Evolutionary conservation across 2,113 vertebrate genomes (phyloP), one percentile per base, ranked within the genome.

Genomic region (Pygoscelis adeliae): DNA sequence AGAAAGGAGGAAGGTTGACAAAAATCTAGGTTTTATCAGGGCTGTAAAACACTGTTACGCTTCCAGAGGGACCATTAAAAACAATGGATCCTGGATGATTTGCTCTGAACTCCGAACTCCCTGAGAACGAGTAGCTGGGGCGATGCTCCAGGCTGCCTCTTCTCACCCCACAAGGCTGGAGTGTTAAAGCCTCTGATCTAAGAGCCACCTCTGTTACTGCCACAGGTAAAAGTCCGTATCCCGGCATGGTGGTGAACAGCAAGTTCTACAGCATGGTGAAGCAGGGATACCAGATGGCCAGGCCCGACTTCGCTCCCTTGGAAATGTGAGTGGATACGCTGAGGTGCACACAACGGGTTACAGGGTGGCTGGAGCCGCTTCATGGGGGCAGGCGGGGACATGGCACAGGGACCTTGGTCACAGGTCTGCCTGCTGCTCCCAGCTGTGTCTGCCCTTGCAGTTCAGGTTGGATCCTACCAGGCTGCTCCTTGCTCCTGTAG

Each of bases 181-280:
- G 30, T 5, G 21, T 16, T 38, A 67, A 46, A 89, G 49, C 25
- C 46, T 42, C 47, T 46, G 70, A 15, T 62, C 61, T 69, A 26
- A 69, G 11, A 18, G 46, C 4, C 21, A 26, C 34, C 67, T 90
- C 80, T 85, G 10, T 77, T 36, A 4, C 30, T 61, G 15, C 42
- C 32, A 46, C 96, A 99, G 99, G 99, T 38, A 98, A 99, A 96
- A 99, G 99, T 79, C 99, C 99, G 0, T 99, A 99, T 87, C 99
- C 99, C 1, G 99, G 99, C 80, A 98, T 99, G 96, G 97, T 98
- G 76, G 99, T 99, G 95, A 99, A 99, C 97, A 98, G 98, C 87
- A 99, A 99, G 93, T 99, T 99, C 98, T 99, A 99, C 89, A 99
- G 99, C 93, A 98, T 99, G 99, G 98, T 99, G 93, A 99, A 99